phyloP scores from a whole-genome alignment of 2,888 invertebrate genomes.

The Volucella inanis region DNA sequence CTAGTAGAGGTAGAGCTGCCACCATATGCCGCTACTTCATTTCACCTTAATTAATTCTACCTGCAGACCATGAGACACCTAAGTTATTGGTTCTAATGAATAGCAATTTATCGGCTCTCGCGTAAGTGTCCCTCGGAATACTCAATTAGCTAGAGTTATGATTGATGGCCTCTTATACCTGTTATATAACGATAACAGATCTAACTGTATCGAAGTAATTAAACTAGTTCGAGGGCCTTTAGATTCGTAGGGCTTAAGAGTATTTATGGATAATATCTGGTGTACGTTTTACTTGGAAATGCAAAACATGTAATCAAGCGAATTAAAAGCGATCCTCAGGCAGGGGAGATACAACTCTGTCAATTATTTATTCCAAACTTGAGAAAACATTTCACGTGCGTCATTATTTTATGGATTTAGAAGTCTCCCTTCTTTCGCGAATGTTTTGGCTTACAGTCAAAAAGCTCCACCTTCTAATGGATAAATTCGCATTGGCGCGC shows the following conservation, averaged over 20 bases:
- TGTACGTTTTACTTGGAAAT: conserved; percentile 33
- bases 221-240: conserved; percentile 39
- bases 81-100: conserved; percentile 66
- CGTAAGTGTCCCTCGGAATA: conserved; percentile 59
- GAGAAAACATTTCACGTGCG: conserved; percentile 42
- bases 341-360: conserved; percentile 10
- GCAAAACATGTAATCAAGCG: conserved; percentile 34
- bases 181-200: conserved; percentile 26
- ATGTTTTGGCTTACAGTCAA: background rate
- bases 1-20: conserved; percentile 7
- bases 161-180: conserved; percentile 51
- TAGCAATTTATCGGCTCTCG: conserved; percentile 59
- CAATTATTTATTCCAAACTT: conserved; percentile 31
- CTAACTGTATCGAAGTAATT: conserved; percentile 44
- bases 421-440: conserved; percentile 25
- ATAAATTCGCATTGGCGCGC: conserved; percentile 24
- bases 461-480: conserved; percentile 52
- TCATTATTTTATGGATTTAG: conserved; percentile 9
- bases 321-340: conserved; percentile 32
- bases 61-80: conserved; percentile 43
- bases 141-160: conserved; percentile 59
- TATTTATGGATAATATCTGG: background rate
- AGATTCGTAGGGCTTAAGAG: conserved; percentile 24
- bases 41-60: conserved; percentile 31
- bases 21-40: conserved; percentile 9